Evolutionary conservation across 2,888 invertebrate genomes (phyloP).

Genomic region (Diadegma fenestrale): DNA sequence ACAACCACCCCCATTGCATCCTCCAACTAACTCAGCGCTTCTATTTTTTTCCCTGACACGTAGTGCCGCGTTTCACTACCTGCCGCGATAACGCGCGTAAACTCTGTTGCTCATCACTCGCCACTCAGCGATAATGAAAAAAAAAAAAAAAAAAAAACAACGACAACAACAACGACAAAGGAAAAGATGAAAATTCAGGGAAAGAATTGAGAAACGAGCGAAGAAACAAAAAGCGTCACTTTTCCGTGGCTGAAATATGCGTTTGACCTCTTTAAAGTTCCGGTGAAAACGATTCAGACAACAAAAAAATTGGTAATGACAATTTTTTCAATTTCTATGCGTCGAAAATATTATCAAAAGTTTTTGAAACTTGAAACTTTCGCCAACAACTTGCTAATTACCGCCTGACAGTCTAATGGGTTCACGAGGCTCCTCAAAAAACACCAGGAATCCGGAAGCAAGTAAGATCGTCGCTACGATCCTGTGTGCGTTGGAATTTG

Average conservation of each 20-base stretch:
- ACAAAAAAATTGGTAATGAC: neutral
- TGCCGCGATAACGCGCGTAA: constrained; percentile 48
- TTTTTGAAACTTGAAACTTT: neutral
- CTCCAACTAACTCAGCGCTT: neutral
- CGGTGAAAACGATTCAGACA: no score
- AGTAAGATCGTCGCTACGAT: neutral
- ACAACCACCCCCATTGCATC: neutral
- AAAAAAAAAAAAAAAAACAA: neutral
- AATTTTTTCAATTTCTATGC: neutral
- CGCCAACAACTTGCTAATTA: neutral
- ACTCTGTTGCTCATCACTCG: constrained; percentile 42
- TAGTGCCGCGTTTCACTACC: constrained; percentile 26
- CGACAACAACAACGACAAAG: neutral
- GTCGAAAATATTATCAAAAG: neutral
- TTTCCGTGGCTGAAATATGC: no score
- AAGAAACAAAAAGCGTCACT: neutral
- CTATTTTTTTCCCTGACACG: neutral
- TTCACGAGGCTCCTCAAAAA: neutral
- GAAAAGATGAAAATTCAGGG: neutral
- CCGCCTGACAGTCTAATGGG: neutral
- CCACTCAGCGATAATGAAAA: constrained; percentile 44
- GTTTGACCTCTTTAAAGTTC: no score
- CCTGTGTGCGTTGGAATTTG: neutral
- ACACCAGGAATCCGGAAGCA: neutral
- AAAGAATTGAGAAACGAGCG: neutral